These are phyloP conservation scores for Temnopleurus reevesii DNA, from an alignment of 53 echinoderm and acorn worm genomes.

Conservation along the genomic window DNA sequence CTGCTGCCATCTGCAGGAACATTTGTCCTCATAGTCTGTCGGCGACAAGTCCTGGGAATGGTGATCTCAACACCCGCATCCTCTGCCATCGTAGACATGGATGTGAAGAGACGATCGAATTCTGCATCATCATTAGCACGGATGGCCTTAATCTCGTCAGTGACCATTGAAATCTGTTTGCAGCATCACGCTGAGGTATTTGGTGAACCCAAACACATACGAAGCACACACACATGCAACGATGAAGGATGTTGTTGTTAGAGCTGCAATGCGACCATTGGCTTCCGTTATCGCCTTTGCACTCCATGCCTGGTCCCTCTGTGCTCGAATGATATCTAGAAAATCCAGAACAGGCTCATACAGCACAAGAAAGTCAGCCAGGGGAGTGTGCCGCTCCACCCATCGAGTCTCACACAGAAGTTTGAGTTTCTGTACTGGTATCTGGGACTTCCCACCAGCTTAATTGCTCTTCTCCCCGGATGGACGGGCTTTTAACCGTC, in stretches of 20 bases:
- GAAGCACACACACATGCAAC: neutral
- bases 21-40: too few relatives aligned
- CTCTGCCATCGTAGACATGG: constrained; percentile 19
- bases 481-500: too few relatives aligned
- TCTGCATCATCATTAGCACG: constrained; percentile 32
- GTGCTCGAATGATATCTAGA: neutral
- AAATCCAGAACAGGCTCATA: too few relatives aligned
- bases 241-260: neutral
- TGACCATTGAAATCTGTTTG: constrained; percentile 36
- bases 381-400: too few relatives aligned
- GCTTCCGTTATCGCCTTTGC: constrained; percentile 11
- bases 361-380: too few relatives aligned
- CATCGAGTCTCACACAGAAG: too few relatives aligned
- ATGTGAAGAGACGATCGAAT: constrained; percentile 16
- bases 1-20: too few relatives aligned
- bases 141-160: constrained; percentile 24
- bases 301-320: constrained; percentile 13
- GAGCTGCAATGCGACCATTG: neutral
- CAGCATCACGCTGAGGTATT: neutral
- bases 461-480: too few relatives aligned
- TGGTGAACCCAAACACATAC: constrained; percentile 42
- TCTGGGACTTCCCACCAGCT: too few relatives aligned
- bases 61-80: neutral
- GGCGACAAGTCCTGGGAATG: too few relatives aligned
- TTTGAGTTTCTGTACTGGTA: too few relatives aligned